Base-by-base conservation (phyloP, 2,888 invertebrate species). In the Drosophila engyochracea region DNA sequence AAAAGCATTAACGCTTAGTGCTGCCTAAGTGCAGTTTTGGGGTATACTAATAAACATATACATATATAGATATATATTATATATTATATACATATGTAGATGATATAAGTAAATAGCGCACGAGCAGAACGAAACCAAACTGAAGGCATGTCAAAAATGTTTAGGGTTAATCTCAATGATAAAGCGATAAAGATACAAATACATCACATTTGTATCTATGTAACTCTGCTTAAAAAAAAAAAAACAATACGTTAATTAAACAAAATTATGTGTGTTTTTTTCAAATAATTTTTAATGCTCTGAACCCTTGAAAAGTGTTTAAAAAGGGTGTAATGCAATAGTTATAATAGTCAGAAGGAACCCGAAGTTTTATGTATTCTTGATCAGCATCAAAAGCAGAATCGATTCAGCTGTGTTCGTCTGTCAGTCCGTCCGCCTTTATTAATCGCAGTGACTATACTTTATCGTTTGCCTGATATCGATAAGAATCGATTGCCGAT, bases 1-100 rank as follows among this genome's bases (percentile, higher is more conserved):
- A 89, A 81, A 87, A 90, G 89, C 87, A 90, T 90, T 89, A 87
- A 89, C 87, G 87, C 89, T 87, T 87, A 86, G 72, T 33, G 85
- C 86, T 89, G 87, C 87, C 87, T 82, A 89, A 81, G 90, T 78
- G 90, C 89, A 82, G 85, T 65, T 65, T 53, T 70, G 62, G 71
- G 76, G 72, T 85, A 84, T 76, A 83, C 79, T 67, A 62, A 71
- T 37, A 68, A 58, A 70, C 41, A 77, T 37, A 64, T 37, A 59
- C 44, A 73, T 31, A 57, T 41, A 66, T 22, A 57, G 4, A 35
- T 33, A 47, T 47, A 47, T 47, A 14, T 35, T 49, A 61, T 41
- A 69, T 49, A 72, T 35, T 55, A 53, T 25, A 63, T 31, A 74
- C 35, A 57, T 64, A 67, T 44, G 33, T 66, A 68, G 37, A 53